Evolutionary conservation across 2,797 vertebrate species (phyloP).

Genomic region (Prionace glauca): DNA sequence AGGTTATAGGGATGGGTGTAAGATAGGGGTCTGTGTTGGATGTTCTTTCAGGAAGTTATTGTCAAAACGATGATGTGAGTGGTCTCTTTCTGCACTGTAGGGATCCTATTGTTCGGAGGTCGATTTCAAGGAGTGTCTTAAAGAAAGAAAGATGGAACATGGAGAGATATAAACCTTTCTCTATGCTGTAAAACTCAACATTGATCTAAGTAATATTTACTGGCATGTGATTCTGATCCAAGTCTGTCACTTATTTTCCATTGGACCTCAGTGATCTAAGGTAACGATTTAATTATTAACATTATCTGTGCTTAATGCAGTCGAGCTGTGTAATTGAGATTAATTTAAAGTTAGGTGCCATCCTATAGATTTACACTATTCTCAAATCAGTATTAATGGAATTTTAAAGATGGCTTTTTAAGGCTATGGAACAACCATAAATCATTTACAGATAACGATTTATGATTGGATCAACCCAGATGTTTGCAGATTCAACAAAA

Average conservation of each 20-base stretch:
- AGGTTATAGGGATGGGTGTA: no score
- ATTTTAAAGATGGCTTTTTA: slow-evolving; percentile 23
- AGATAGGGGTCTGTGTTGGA: no score
- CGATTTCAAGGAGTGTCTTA: no score
- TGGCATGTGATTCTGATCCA: neutral
- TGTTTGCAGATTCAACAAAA: neutral
- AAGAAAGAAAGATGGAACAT: no score
- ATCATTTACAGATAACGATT: neutral
- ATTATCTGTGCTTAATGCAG: neutral
- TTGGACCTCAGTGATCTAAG: neutral
- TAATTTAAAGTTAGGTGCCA: neutral
- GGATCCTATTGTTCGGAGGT: no score
- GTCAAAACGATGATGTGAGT: no score
- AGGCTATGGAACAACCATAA: neutral
- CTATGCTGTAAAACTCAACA: neutral
- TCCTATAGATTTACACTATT: neutral
- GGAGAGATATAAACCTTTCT: neutral
- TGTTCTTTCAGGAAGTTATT: no score
- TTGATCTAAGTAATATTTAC: neutral
- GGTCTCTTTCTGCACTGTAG: no score
- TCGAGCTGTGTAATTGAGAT: slow-evolving; percentile 1
- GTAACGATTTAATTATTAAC: slow-evolving; percentile 16
- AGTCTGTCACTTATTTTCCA: neutral
- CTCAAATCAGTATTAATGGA: slow-evolving; percentile 25
- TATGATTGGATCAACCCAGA: neutral